Evolutionary conservation across 2,888 invertebrate species (phyloP).

Genomic region (Ophion ventricosus): DNA sequence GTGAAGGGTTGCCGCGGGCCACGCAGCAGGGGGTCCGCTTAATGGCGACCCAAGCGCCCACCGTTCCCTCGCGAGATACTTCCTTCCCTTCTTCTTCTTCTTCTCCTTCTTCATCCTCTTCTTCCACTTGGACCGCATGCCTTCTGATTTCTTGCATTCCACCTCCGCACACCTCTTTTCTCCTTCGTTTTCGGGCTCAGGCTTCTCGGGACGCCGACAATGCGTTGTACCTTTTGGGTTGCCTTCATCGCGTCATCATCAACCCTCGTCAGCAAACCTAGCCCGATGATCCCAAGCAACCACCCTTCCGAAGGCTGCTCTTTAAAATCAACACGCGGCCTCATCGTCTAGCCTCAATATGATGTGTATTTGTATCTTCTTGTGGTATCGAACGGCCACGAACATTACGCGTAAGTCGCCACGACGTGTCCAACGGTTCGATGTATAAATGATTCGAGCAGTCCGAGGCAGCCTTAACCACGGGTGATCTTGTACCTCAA

Average conservation of each 20-base stretch:
- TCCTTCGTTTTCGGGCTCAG: slow-evolving; percentile 58
- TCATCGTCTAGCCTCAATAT: background rate
- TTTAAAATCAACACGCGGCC: background rate
- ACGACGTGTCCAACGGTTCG: slow-evolving; percentile 42
- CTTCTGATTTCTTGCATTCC: slow-evolving; percentile 65
- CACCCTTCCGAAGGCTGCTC: slow-evolving; percentile 37
- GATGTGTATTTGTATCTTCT: background rate
- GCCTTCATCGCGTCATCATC: slow-evolving; percentile 59
- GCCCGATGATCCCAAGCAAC: slow-evolving; percentile 8
- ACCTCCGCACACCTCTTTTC: slow-evolving; percentile 62
- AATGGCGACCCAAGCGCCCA: slow-evolving; percentile 82
- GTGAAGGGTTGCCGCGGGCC: slow-evolving; percentile 83
- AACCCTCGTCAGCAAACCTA: slow-evolving; percentile 57
- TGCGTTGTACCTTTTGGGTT: background rate
- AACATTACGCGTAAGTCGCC: slow-evolving; percentile 34
- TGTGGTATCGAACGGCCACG: background rate
- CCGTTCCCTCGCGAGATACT: slow-evolving; percentile 75
- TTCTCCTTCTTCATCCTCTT: slow-evolving; percentile 62
- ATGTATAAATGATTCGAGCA: slow-evolving; percentile 66
- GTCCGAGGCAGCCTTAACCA: slow-evolving; percentile 51
- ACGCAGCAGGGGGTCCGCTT: slow-evolving; percentile 83
- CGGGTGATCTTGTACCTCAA: slow-evolving; percentile 70
- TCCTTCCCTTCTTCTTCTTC: slow-evolving; percentile 63
- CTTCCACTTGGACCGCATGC: slow-evolving; percentile 49
- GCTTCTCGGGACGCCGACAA: slow-evolving; percentile 43